A percentile compares a stretch with the other conserved stretches of the same genome.
Evolutionary conservation across 2,888 invertebrate genomes (phyloP).

Genomic region (Acleris sparsana): DNA sequence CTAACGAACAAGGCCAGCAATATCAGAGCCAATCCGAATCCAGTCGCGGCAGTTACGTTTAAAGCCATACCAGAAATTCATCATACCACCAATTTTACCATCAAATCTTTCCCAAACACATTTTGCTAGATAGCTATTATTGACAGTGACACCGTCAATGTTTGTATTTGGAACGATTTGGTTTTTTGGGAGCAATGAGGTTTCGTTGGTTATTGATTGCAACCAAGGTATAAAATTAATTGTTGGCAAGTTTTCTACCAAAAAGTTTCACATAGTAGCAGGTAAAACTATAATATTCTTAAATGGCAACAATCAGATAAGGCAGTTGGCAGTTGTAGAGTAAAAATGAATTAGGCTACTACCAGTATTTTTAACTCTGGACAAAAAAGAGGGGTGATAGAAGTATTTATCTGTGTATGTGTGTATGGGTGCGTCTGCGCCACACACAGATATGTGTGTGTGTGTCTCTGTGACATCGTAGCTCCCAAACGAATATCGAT

Average conservation of each 20-base stretch:
- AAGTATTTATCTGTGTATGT: too few relatives aligned
- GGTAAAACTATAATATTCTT: too few relatives aligned
- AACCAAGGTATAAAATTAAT: not conserved
- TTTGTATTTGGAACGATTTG: conserved; percentile 47
- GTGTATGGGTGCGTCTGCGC: too few relatives aligned
- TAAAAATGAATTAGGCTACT: too few relatives aligned
- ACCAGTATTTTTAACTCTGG: too few relatives aligned
- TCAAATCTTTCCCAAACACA: conserved; percentile 9
- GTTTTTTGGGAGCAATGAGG: not conserved
- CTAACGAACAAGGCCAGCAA: conserved; percentile 52
- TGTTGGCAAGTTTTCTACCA: too few relatives aligned
- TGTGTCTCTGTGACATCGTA: too few relatives aligned
- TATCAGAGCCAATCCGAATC: conserved; percentile 54
- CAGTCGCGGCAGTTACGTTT: conserved; percentile 54
- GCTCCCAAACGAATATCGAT: too few relatives aligned
- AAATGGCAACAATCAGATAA: not conserved
- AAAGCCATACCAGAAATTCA: conserved; percentile 49
- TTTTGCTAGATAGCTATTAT: not conserved
- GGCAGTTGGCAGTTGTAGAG: too few relatives aligned
- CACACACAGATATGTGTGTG: too few relatives aligned
- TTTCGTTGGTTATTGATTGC: not conserved
- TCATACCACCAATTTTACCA: conserved; percentile 43
- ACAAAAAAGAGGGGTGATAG: too few relatives aligned
- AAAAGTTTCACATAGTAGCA: too few relatives aligned
- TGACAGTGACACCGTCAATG: conserved; percentile 37